Base-by-base conservation (phyloP, 2,888 invertebrate genomes). In the Orchesellides sinensis region DNA sequence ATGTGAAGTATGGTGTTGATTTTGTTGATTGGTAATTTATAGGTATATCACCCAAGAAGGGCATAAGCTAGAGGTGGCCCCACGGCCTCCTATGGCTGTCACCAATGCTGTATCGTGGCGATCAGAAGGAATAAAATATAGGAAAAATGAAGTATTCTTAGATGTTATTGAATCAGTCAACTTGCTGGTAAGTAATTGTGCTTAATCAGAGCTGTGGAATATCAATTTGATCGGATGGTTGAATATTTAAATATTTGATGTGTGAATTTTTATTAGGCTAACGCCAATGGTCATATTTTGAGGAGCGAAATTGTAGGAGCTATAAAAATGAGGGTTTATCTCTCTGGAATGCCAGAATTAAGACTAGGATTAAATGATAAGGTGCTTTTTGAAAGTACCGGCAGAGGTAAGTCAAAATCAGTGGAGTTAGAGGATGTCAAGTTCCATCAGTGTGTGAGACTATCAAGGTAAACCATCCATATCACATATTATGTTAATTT, bases 51-150 rank as follows among this genome's bases (percentile, higher is more conserved):
- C 98, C 0, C 98, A 99, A 90, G 99, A 99, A 90, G 98, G 98
- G 1, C 98, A 99, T 90, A 98, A 98, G 90, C 91, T 99, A 40
- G 98, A 99, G 91, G 95, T 98, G 89, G 97, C 98, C 88, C 97
- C 98, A 0, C 93, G 98, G 65, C 98, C 98, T 83, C 99, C 99
- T 0, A 96, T 98, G 93, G 98, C 99, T 21, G 98, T 99, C 6
- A 99, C 99, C n/a, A 99, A 99, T 91, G 99, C 99, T 0, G 99
- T 99, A 0, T 98, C 98, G 0, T 99, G 99, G 99, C 92, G 99
- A 79, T 97, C 98, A 0, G 99, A 99, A 90, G 98, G 98, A 1
- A 97, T 99, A 77, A 99, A 98, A 90, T 99, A 99, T 90, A 93
- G 99, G 79, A 99, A 99, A 91, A 99, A 99, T 91, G 99, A 99